Conservation (phyloP, 2,113 vertebrate species). For the Triplophysa siluroides region DNA sequence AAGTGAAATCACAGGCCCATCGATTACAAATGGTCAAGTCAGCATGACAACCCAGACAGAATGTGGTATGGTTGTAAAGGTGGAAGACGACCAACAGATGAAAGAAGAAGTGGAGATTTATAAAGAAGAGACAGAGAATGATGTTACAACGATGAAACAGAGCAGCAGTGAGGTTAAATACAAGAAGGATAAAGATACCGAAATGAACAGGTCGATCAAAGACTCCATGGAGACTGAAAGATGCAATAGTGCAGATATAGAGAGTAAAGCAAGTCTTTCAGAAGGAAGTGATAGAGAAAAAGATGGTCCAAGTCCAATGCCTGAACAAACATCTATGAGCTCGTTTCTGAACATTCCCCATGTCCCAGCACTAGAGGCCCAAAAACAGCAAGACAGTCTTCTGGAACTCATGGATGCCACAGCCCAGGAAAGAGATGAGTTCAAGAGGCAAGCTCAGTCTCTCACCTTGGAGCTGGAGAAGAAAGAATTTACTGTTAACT, state of each 20-base stretch:
- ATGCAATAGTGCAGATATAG: background rate
- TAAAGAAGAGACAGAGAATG: background rate
- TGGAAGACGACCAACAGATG: background rate
- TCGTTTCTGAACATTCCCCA: background rate
- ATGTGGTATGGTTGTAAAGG: background rate
- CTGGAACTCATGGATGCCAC: slow-evolving; percentile 43
- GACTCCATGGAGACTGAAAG: background rate
- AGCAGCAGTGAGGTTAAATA: background rate
- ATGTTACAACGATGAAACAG: background rate
- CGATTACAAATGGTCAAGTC: slow-evolving; percentile 8
- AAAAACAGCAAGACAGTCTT: slow-evolving; percentile 48
- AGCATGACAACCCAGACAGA: slow-evolving; percentile 49
- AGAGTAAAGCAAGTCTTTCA: background rate
- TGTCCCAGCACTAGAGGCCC: slow-evolving; percentile 20
- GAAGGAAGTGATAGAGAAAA: background rate
- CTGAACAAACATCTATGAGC: background rate
- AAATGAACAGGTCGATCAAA: background rate
- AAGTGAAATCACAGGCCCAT: background rate
- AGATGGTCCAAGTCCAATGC: background rate
- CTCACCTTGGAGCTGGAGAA: slow-evolving; percentile 70
- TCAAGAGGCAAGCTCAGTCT: slow-evolving; percentile 68
- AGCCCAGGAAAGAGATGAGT: slow-evolving; percentile 76
- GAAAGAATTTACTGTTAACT: slow-evolving; percentile 63
- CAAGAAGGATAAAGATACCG: background rate
- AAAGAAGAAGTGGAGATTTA: background rate